Evolutionary conservation across 2,888 invertebrate species (phyloP).

Genomic region (Tipula unca): DNA sequence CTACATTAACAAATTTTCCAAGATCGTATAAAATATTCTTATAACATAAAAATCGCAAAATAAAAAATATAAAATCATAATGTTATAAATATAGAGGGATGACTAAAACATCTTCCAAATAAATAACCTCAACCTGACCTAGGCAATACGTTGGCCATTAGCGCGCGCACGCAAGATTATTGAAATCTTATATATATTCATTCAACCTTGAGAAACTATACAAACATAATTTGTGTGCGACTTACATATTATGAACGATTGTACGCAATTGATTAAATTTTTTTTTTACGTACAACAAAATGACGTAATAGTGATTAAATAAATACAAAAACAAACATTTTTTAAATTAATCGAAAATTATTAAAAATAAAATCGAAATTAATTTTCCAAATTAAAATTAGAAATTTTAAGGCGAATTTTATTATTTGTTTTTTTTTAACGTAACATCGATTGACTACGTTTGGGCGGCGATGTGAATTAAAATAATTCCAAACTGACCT

Average conservation of each 20-base stretch:
- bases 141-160: neutral
- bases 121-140: constrained; percentile 8
- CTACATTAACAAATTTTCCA: neutral
- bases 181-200: neutral
- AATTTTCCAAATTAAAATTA: neutral
- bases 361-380: neutral
- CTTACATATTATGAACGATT: neutral
- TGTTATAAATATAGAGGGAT: neutral
- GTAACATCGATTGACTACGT: neutral
- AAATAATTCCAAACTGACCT: neutral
- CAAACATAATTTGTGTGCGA: neutral
- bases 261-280: neutral
- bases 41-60: no score
- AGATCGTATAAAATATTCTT: neutral
- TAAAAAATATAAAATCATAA: neutral
- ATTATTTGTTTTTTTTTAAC: no score
- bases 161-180: neutral
- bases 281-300: neutral
- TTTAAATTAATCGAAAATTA: no score
- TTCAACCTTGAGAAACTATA: neutral
- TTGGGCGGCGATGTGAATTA: neutral
- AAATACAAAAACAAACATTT: neutral
- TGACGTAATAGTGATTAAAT: neutral
- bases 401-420: neutral
- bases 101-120: neutral